Percentiles rank a stretch among this genome's conserved stretches.
phyloP scores from a whole-genome alignment of 2,888 invertebrate species.

The Phalera bucephala region DNA sequence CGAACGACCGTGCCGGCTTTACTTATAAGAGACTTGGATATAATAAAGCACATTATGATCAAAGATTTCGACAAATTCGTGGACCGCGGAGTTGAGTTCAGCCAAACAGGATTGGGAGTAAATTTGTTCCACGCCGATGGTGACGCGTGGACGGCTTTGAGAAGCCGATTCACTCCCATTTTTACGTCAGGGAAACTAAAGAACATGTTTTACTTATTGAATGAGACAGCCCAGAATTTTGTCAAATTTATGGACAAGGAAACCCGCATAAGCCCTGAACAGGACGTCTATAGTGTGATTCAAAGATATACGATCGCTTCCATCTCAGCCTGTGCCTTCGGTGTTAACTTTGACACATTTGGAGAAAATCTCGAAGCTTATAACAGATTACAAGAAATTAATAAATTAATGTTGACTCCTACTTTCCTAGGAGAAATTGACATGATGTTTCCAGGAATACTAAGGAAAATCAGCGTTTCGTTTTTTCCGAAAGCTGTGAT shows the following conservation, averaged over 20 bases:
- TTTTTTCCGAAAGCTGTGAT: slow-evolving; percentile 15
- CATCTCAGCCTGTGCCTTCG: slow-evolving; percentile 27
- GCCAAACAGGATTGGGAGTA: slow-evolving; percentile 32
- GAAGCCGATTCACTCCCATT: slow-evolving; percentile 39
- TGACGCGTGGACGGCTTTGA: slow-evolving; percentile 38
- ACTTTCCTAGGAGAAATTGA: slow-evolving; percentile 16
- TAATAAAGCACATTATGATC: slow-evolving; percentile 39
- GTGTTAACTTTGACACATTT: slow-evolving; percentile 21
- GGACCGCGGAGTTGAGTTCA: slow-evolving; percentile 40
- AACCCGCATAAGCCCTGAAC: slow-evolving; percentile 11
- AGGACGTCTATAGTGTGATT: slow-evolving; percentile 19
- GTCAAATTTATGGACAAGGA: not conserved
- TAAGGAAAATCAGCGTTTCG: slow-evolving; percentile 24
- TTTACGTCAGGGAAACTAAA: slow-evolving; percentile 46
- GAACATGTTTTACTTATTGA: slow-evolving; percentile 40
- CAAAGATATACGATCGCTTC: slow-evolving; percentile 26
- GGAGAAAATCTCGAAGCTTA: slow-evolving; percentile 5
- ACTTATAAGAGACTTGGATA: slow-evolving; percentile 41
- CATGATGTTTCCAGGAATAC: slow-evolving; percentile 32
- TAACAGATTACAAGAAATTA: slow-evolving; percentile 5
- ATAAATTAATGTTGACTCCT: slow-evolving; percentile 11
- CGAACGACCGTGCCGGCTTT: slow-evolving; percentile 32
- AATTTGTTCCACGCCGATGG: slow-evolving; percentile 42
- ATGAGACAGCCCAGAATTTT: slow-evolving; percentile 29
- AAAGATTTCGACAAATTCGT: slow-evolving; percentile 42